phyloP scores from a whole-genome alignment of 2,113 vertebrate species.

The Himantopus leucocephalus region DNA sequence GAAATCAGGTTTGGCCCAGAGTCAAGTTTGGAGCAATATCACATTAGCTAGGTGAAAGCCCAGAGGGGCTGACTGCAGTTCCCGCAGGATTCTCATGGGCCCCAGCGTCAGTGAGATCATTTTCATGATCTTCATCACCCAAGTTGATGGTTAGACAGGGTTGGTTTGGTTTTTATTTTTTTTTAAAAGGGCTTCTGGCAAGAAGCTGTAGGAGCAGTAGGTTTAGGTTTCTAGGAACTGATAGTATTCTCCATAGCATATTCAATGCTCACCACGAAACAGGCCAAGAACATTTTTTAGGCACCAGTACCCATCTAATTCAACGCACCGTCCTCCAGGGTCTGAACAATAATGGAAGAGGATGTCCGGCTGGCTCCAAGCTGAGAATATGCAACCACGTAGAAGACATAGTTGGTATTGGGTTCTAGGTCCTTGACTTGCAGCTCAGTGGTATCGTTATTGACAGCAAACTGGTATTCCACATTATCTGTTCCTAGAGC shows the following conservation, averaged over 20 bases:
- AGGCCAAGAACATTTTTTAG: background rate
- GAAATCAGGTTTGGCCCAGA: background rate
- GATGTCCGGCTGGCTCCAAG: slow-evolving; percentile 92
- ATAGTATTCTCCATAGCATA: background rate
- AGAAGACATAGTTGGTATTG: slow-evolving; percentile 91
- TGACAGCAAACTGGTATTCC: slow-evolving; percentile 97
- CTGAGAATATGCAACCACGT: slow-evolving; percentile 93
- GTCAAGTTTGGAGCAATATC: background rate
- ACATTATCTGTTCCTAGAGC: slow-evolving; percentile 82
- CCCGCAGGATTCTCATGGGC: background rate
- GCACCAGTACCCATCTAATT: background rate
- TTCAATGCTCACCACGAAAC: background rate
- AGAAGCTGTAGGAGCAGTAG: background rate
- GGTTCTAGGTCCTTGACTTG: slow-evolving; percentile 92
- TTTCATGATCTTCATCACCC: background rate
- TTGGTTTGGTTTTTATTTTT: background rate
- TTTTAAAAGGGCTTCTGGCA: background rate
- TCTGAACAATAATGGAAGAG: slow-evolving; percentile 82
- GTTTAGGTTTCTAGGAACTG: background rate
- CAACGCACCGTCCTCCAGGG: slow-evolving; percentile 89
- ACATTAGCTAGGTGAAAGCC: background rate
- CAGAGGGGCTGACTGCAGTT: background rate
- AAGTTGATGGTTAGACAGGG: background rate
- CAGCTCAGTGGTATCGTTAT: slow-evolving; percentile 95
- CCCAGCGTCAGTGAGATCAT: background rate